Percentiles rank a stretch among this genome's conserved stretches.
These are phyloP conservation scores for Sceloporus undulatus DNA, from an alignment of 2,113 vertebrate genomes.

Conservation along the genomic window DNA sequence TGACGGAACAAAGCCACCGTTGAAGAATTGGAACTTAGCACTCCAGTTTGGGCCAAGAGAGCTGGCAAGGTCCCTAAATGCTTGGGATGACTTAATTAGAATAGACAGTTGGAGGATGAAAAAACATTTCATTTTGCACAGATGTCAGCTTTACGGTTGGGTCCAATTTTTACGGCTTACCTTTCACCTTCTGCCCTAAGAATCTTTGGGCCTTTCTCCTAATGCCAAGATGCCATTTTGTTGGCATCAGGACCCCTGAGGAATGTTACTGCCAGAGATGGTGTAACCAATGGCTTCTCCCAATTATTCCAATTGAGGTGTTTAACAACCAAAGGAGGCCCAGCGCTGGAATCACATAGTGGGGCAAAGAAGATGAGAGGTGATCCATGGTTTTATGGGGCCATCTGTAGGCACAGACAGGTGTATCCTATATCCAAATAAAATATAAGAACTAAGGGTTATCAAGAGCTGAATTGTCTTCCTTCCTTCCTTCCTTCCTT, in stretches of 20 bases:
- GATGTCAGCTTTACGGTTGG: constrained; percentile 37
- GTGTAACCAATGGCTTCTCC: no score
- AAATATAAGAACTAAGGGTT: no score
- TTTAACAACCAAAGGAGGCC: background rate
- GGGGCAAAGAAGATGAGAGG: no score
- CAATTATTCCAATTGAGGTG: background rate
- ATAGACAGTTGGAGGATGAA: constrained; percentile 56
- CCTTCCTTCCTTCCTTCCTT: no score
- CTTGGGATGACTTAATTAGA: constrained; percentile 73
- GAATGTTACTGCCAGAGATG: no score
- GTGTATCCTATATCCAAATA: no score
- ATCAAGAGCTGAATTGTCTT: no score
- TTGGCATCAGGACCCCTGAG: no score
- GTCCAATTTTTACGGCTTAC: background rate
- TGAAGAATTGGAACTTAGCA: constrained; percentile 65
- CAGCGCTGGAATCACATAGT: no score
- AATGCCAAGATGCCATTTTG: no score
- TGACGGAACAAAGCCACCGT: constrained; percentile 56
- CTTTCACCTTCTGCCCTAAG: background rate
- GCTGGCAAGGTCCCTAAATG: constrained; percentile 66
- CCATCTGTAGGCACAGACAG: no score
- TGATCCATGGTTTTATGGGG: no score
- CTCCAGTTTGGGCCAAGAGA: constrained; percentile 38
- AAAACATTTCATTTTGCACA: constrained; percentile 48
- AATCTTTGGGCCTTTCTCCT: background rate